Base-by-base conservation (phyloP, 2,113 vertebrate genomes). In the Oenanthe melanoleuca region DNA sequence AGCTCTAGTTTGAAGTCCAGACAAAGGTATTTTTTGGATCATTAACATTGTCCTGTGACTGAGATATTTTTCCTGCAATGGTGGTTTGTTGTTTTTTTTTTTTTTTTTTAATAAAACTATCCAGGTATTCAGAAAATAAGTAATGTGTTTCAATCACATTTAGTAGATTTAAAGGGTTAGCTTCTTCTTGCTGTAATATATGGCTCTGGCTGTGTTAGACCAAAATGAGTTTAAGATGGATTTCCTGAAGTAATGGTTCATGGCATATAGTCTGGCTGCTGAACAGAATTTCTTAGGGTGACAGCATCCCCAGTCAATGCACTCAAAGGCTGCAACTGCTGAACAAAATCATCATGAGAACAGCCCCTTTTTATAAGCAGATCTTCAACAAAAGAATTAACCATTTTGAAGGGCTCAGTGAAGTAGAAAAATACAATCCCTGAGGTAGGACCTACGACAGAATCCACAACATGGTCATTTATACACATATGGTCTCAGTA, bases 191-290 rank as follows among this genome's bases (percentile, higher is more conserved):
- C 55, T 78, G 49, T 75, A 88, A 93, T 90, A 88, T 90, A 95
- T 3, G 3, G 40, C 53, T 89, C 55, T 67, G 88, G 13, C 57
- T 69, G 59, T n/a, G 86, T 90, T 95, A 86, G 86, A 40, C 88
- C 79, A 86, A 93, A 93, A 95, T 88, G 82, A 96, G 75, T 93
- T 95, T 88, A 93, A 95, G 93, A 94, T 86, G 67, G 42, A 93
- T 92, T 92, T 69, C 66, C 82, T 78, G 60, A 57, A 89, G 80
- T 67, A 94, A 86, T 0, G 45, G 67, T 77, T 88, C 75, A 49
- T 38, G 86, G 55, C 67, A 61, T 40, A 86, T 66, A 90, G 88
- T 88, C 80, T 86, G 80, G 59, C 72, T 86, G 60, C 80, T 40
- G 21, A 90, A 66, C 73, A 52, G 71, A 86, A 89, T 92, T 91